Evolutionary conservation across 2,797 vertebrate species (phyloP).

Genomic region (Bryconaethiops microstoma): DNA sequence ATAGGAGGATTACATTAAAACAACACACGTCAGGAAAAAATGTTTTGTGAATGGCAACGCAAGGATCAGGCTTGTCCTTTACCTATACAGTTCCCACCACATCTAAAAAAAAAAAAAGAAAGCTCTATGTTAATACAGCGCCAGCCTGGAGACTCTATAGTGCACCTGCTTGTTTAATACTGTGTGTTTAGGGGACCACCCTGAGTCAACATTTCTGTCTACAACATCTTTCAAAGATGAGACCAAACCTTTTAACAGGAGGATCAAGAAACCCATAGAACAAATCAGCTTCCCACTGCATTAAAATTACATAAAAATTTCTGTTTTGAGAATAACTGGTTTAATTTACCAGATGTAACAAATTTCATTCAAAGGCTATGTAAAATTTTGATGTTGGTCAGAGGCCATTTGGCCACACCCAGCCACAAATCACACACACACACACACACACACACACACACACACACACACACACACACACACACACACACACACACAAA

Average conservation of each 20-base stretch:
- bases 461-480: conserved; percentile 57
- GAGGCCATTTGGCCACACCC: conserved; percentile 2
- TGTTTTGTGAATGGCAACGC: conserved; percentile 60
- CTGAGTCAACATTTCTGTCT: conserved; percentile 50
- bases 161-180: conserved; percentile 49
- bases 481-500: conserved; percentile 36
- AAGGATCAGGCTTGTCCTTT: conserved; percentile 59
- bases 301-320: background rate
- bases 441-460: conserved; percentile 49
- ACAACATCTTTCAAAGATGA: conserved; percentile 41
- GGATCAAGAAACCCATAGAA: background rate
- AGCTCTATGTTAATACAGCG: conserved; percentile 26
- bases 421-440: conserved; percentile 48
- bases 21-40: conserved; percentile 74
- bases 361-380: background rate
- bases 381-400: background rate
- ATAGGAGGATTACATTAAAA: conserved; percentile 70
- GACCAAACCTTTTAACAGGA: conserved; percentile 25
- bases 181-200: conserved; percentile 39
- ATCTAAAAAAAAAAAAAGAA: conserved; percentile 46
- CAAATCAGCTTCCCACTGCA: background rate
- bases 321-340: background rate
- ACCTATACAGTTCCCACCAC: conserved; percentile 48
- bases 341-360: background rate
- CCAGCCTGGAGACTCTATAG: conserved; percentile 7